phyloP scores from a whole-genome alignment of 1,140 invertebrate species.

The Ladona fulva region DNA sequence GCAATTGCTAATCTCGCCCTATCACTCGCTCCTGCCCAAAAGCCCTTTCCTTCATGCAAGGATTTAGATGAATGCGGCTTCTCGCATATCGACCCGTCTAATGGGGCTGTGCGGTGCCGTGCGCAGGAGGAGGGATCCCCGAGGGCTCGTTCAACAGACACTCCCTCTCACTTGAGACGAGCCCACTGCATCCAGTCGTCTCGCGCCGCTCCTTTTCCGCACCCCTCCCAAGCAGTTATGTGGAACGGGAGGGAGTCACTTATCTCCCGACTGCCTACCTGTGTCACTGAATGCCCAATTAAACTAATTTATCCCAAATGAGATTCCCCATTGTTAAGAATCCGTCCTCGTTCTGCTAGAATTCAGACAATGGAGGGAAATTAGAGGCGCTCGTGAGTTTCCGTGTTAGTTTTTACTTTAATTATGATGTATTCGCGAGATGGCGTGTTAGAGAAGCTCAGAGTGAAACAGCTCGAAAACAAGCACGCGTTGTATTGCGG shows the following conservation, averaged over 20 bases:
- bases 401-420: too few relatives aligned
- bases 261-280: neutral
- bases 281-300: conserved; percentile 4
- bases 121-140: neutral
- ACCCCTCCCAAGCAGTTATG: neutral
- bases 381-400: too few relatives aligned
- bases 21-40: neutral
- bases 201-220: neutral
- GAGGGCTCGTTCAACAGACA: neutral
- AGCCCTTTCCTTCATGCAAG: neutral
- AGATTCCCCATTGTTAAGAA: neutral
- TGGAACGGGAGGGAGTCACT: neutral
- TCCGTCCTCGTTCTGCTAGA: neutral
- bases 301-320: conserved; percentile 8
- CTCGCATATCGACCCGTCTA: conserved; percentile 6
- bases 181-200: neutral
- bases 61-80: neutral
- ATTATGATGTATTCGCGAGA: too few relatives aligned
- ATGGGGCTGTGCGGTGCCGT: neutral
- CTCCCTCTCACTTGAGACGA: conserved; percentile 6
- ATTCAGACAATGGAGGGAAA: neutral
- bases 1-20: neutral
- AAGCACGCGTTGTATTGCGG: too few relatives aligned
- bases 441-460: neutral
- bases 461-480: too few relatives aligned